A percentile compares a stretch with the other conserved stretches of the same genome.
These are phyloP conservation scores for Fringilla coelebs DNA, from an alignment of 2,797 vertebrate genomes.

Conservation along the genomic window DNA sequence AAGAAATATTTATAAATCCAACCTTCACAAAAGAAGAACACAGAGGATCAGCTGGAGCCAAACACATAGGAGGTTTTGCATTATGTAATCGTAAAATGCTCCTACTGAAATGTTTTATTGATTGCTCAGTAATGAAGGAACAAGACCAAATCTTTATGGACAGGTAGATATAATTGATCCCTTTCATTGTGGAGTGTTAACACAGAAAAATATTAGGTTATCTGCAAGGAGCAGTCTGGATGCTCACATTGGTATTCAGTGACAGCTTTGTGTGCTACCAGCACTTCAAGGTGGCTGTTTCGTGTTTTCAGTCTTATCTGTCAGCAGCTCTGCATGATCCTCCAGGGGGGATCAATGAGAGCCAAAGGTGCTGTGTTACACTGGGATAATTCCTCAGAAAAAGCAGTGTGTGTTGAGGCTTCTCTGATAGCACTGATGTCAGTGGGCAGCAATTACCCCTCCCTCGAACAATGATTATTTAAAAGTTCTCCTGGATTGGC, in stretches of 20 bases:
- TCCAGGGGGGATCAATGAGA: constrained; percentile 10
- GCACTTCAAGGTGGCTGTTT: constrained; percentile 1
- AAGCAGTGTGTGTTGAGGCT: neutral
- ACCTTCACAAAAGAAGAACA: neutral
- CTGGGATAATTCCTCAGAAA: constrained; percentile 17
- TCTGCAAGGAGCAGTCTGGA: constrained; percentile 34
- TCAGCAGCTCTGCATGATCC: constrained; percentile 47
- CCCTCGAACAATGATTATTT: neutral
- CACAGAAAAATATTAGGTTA: constrained; percentile 50
- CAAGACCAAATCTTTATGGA: constrained; percentile 36
- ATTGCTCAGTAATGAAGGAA: constrained; percentile 51
- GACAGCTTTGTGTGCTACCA: constrained; percentile 24
- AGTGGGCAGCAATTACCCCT: neutral
- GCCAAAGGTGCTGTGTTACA: neutral
- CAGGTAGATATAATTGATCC: constrained; percentile 30
- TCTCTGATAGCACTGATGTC: neutral
- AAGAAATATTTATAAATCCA: neutral
- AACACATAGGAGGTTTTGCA: neutral
- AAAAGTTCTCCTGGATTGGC: neutral
- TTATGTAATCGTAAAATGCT: neutral
- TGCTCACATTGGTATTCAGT: constrained; percentile 51
- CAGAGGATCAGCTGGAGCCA: constrained; percentile 41
- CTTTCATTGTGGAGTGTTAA: constrained; percentile 45
- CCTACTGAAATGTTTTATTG: constrained; percentile 58
- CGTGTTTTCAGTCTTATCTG: constrained; percentile 53